These are phyloP conservation scores for Galendromus occidentalis DNA, from an alignment of 1,140 invertebrate species.

Conservation along the genomic window DNA sequence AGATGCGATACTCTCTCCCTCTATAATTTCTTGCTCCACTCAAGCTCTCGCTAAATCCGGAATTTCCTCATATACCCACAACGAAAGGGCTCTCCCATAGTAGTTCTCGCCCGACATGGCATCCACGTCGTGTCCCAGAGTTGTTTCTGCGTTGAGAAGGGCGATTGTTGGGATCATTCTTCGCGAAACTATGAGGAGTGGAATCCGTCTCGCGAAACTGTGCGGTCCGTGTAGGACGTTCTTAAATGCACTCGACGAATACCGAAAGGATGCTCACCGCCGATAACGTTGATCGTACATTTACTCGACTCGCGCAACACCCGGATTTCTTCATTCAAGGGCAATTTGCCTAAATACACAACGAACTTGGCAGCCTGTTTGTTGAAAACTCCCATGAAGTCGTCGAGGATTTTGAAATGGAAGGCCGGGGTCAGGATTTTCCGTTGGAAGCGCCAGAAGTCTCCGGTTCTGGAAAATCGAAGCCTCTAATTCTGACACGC, in stretches of 20 bases:
- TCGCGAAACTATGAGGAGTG: not conserved
- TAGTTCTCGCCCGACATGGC: not conserved
- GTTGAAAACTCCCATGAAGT: slow-evolving; percentile 37
- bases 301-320: not conserved
- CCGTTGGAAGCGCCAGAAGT: slow-evolving; percentile 41
- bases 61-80: not conserved
- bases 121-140: not conserved
- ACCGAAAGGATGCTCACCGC: not conserved
- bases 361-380: slow-evolving; percentile 38
- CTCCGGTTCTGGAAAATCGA: slow-evolving; percentile 29
- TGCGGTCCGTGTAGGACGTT: not conserved
- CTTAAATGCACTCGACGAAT: not conserved
- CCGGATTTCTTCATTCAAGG: not conserved
- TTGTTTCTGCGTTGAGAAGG: not conserved
- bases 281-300: not conserved
- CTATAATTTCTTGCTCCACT: not conserved
- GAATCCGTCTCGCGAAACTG: not conserved
- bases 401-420: slow-evolving; percentile 40
- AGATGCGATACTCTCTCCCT: not conserved
- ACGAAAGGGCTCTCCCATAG: not conserved
- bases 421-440: slow-evolving; percentile 44
- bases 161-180: too few relatives aligned
- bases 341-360: not conserved
- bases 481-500: not conserved
- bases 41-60: not conserved